Evolutionary conservation across 1,140 invertebrate species (phyloP).

Genomic region (Drosophila jambulina): DNA sequence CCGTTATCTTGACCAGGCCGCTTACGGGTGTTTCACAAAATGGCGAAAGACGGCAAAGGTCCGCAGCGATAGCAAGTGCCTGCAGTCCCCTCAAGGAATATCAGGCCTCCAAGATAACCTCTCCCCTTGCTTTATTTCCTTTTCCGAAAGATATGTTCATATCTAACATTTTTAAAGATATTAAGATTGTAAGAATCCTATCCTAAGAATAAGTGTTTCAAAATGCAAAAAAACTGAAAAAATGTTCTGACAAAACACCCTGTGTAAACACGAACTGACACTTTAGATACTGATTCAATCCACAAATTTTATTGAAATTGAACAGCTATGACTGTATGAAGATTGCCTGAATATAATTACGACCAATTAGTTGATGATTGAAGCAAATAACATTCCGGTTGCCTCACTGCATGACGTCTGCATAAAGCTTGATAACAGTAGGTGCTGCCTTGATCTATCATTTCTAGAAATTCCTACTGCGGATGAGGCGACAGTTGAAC

Average conservation of each 20-base stretch:
- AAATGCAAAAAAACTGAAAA: too few species aligned
- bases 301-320: slow-evolving; percentile 10
- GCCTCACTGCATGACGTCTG: slow-evolving; percentile 34
- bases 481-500: slow-evolving; percentile 26
- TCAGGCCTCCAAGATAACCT: neutral
- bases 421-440: slow-evolving; percentile 20
- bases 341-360: slow-evolving; percentile 17
- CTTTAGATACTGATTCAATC: slow-evolving; percentile 2
- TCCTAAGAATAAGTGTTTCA: too few species aligned
- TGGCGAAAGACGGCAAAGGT: slow-evolving; percentile 17
- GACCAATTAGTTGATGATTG: slow-evolving; percentile 34
- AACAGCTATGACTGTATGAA: slow-evolving; percentile 4
- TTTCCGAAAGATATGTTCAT: neutral
- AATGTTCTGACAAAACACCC: too few species aligned
- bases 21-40: slow-evolving; percentile 27
- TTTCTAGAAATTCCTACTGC: slow-evolving; percentile 35
- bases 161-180: too few species aligned
- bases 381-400: slow-evolving; percentile 28
- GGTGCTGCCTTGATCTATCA: slow-evolving; percentile 10
- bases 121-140: neutral
- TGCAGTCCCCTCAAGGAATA: neutral
- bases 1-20: slow-evolving; percentile 42
- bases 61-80: neutral
- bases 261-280: neutral
- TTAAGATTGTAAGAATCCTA: too few species aligned